phyloP scores from a whole-genome alignment of 2,797 vertebrate genomes.

The Taeniopygia guttata region DNA sequence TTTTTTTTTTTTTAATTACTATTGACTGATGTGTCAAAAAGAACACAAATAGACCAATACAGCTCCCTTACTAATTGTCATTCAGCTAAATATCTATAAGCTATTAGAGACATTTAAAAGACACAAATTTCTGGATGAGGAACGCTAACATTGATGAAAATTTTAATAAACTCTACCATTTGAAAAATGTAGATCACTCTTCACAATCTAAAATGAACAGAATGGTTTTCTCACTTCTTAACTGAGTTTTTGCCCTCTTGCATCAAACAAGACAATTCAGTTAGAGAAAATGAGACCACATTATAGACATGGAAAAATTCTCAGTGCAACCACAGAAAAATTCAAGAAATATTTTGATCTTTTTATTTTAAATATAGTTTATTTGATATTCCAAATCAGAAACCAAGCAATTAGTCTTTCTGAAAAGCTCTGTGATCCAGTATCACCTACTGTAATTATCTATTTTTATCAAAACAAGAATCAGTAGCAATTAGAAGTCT shows the following conservation, averaged over 20 bases:
- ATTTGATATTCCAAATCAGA: neutral
- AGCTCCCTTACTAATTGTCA: slow-evolving; percentile 11
- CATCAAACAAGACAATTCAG: neutral
- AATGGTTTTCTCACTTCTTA: neutral
- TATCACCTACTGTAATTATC: neutral
- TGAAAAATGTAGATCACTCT: neutral
- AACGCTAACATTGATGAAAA: neutral
- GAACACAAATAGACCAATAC: slow-evolving; percentile 37
- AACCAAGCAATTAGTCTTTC: neutral
- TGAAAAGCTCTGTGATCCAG: neutral
- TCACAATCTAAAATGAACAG: neutral
- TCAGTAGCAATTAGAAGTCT: neutral
- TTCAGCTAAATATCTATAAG: slow-evolving; percentile 37
- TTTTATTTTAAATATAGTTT: neutral
- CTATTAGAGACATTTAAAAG: neutral
- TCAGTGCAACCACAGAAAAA: neutral
- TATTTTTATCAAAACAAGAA: slow-evolving; percentile 16
- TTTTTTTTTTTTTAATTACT: neutral
- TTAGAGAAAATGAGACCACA: neutral
- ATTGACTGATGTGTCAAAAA: slow-evolving; percentile 21
- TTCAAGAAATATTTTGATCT: neutral
- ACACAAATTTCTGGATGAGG: neutral
- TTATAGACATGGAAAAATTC: neutral
- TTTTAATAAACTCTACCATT: neutral
- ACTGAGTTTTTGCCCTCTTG: neutral